phyloP scores from a whole-genome alignment of 2,888 invertebrate species.

The Apamea monoglypha region DNA sequence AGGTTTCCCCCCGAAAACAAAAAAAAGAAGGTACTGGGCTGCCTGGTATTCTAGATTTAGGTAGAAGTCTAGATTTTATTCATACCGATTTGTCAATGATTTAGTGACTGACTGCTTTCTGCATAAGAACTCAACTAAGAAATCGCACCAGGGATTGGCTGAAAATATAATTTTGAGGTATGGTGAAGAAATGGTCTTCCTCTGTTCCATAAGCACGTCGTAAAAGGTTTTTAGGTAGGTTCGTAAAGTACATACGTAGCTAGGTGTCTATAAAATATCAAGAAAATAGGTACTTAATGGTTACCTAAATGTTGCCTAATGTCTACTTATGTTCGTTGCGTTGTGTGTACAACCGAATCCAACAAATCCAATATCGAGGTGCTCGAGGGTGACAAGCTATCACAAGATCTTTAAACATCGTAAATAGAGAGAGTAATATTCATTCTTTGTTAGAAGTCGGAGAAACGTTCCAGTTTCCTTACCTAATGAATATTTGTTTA shows the following conservation, averaged over 20 bases:
- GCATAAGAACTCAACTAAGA: not conserved
- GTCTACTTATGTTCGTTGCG: not conserved
- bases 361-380: not conserved
- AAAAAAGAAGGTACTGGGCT: not conserved
- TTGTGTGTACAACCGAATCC: not conserved
- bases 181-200: not conserved
- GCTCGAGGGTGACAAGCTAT: not conserved
- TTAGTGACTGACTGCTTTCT: not conserved
- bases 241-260: not conserved
- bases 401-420: too few relatives aligned
- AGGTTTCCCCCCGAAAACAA: too few relatives aligned
- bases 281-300: not conserved
- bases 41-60: not conserved
- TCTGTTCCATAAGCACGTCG: not conserved
- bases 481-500: not conserved
- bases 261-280: not conserved
- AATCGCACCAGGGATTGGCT: not conserved
- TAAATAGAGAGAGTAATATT: too few relatives aligned
- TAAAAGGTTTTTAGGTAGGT: not conserved
- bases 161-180: not conserved
- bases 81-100: not conserved
- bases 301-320: too few relatives aligned
- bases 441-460: not conserved
- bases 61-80: not conserved
- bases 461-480: not conserved